phyloP scores from a whole-genome alignment of 2,113 vertebrate species.

The Rhipidura dahli region DNA sequence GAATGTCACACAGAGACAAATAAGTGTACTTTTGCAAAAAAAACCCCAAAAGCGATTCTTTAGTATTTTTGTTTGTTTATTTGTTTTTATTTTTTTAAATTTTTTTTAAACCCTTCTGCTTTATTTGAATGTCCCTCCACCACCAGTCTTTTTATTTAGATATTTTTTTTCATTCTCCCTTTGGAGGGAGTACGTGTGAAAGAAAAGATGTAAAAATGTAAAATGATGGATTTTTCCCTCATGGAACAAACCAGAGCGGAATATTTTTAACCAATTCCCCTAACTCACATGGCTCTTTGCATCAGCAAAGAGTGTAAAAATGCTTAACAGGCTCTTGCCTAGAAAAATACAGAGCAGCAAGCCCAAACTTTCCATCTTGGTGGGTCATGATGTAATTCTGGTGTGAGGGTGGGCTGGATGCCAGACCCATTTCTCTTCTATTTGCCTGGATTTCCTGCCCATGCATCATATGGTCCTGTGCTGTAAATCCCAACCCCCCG shows the following conservation, averaged over 20 bases:
- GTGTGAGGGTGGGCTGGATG: background rate
- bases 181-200: background rate
- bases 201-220: background rate
- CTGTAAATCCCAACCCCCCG: background rate
- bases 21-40: background rate
- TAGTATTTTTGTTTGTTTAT: background rate
- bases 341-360: background rate
- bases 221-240: background rate
- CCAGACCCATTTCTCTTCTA: background rate
- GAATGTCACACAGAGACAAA: background rate
- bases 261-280: background rate
- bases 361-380: background rate
- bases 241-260: background rate
- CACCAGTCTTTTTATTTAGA: background rate
- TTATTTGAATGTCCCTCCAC: background rate
- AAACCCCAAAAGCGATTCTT: rapidly evolving
- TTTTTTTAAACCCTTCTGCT: background rate
- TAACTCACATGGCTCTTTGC: background rate
- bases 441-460: background rate
- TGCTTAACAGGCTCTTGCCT: background rate
- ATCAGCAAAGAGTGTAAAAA: slow-evolving; percentile 11
- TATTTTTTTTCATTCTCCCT: background rate
- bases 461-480: rapidly evolving
- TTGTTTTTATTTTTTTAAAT: background rate
- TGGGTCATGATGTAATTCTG: background rate